A percentile compares a stretch with the other conserved stretches of the same genome.
Conservation (phyloP, 2,797 vertebrate genomes). For the Numenius phaeopus region DNA sequence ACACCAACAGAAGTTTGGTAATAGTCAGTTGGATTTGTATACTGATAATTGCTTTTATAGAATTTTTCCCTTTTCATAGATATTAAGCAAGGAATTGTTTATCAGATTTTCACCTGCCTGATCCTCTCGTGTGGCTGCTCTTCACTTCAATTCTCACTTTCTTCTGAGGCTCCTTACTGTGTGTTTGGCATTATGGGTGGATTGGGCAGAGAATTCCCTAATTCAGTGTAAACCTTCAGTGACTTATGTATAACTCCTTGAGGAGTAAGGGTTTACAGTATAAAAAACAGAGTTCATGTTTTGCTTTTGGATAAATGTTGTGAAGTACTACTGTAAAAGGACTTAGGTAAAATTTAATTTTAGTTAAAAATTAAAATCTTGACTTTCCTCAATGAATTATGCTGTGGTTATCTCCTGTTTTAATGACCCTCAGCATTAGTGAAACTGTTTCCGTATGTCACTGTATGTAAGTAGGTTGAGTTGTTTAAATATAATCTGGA, state of each 20-base stretch:
- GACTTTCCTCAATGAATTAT: neutral
- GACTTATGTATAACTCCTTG: neutral
- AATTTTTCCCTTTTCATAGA: neutral
- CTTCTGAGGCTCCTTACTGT: neutral
- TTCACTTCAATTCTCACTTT: neutral
- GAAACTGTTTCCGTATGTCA: neutral
- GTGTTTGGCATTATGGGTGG: neutral
- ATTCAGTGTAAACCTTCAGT: neutral
- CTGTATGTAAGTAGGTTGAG: neutral
- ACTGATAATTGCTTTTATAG: neutral
- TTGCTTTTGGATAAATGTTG: neutral
- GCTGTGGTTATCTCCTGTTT: neutral
- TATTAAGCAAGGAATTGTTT: neutral
- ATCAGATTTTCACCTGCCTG: neutral
- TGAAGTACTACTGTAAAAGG: neutral
- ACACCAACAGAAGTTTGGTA: neutral
- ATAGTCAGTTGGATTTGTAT: neutral
- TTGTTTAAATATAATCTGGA: neutral
- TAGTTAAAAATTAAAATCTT: neutral
- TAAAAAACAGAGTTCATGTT: neutral
- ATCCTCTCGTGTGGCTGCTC: rapidly evolving
- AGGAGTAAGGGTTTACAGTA: neutral
- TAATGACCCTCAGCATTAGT: neutral
- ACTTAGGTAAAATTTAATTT: neutral
- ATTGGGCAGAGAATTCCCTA: neutral